These are phyloP conservation scores for Schizaphis graminum DNA, from an alignment of 2,888 invertebrate genomes.

Conservation along the genomic window DNA sequence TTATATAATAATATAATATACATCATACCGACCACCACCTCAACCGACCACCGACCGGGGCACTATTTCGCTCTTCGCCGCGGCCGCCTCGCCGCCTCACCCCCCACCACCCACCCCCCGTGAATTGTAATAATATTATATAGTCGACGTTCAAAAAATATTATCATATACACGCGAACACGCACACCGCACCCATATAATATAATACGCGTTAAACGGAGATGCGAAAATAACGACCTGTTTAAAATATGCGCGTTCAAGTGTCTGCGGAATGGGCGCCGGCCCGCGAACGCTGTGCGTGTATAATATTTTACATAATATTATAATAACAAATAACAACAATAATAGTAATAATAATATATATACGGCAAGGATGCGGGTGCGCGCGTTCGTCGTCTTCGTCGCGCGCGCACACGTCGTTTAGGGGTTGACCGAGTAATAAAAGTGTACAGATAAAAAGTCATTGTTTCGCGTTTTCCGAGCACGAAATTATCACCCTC, in stretches of 20 bases:
- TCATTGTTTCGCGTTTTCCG: conserved; percentile 66
- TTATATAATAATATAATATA: not conserved
- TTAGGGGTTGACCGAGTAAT: conserved; percentile 65
- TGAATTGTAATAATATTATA: not conserved
- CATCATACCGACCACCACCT: not conserved
- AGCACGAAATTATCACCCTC: conserved; percentile 61
- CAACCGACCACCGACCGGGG: not conserved
- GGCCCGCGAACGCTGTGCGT: not conserved
- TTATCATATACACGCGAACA: not conserved
- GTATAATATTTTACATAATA: not conserved
- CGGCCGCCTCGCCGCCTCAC: not conserved
- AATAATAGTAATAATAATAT: not conserved
- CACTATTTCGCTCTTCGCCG: not conserved
- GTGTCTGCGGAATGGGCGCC: conserved; percentile 57
- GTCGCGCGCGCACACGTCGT: conserved; percentile 21
- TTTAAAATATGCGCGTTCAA: conserved; percentile 63
- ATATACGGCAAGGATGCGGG: conserved; percentile 41
- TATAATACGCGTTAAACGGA: conserved; percentile 35
- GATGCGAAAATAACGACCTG: conserved; percentile 58
- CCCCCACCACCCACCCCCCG: not conserved
- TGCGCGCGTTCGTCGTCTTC: conserved; percentile 28
- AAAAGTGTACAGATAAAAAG: conserved; percentile 36
- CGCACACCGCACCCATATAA: not conserved
- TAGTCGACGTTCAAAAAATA: not conserved
- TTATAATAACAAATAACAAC: not conserved